Evolutionary conservation across 1,140 invertebrate species (phyloP).

Genomic region (Neocloeon triangulifer): DNA sequence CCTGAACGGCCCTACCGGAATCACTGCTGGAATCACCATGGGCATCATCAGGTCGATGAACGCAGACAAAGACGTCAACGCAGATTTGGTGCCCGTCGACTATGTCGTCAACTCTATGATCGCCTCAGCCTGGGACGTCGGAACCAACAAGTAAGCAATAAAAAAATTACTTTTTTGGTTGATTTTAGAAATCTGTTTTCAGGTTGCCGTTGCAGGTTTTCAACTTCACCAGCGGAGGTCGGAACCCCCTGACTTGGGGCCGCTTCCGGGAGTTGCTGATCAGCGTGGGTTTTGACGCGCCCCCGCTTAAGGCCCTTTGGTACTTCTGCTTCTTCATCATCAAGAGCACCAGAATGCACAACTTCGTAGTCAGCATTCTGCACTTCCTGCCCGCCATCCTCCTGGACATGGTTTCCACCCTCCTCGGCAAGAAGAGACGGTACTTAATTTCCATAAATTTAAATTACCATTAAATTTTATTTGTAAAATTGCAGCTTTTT

Average conservation of each 20-base stretch:
- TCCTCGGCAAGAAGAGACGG: conserved; percentile 15
- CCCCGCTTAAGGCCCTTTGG: conserved; percentile 29
- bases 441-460: conserved; percentile 11
- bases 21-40: conserved; percentile 6
- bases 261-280: conserved; percentile 27
- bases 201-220: conserved; percentile 2
- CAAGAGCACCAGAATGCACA: conserved; percentile 20
- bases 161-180: no score
- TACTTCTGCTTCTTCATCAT: conserved; percentile 24
- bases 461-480: conserved; percentile 5
- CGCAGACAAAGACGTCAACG: not conserved
- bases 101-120: conserved; percentile 30
- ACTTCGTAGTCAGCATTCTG: conserved; percentile 18
- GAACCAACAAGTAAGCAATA: no score
- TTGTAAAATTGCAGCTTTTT: conserved; percentile 23
- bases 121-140: conserved; percentile 21
- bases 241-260: conserved; percentile 10
- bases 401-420: conserved; percentile 1
- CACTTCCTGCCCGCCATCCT: conserved; percentile 18
- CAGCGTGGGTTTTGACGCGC: conserved; percentile 22
- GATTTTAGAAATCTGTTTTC: not conserved
- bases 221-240: conserved; percentile 5
- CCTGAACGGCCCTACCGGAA: conserved; percentile 27
- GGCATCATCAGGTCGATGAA: conserved; percentile 18
- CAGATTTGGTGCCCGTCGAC: conserved; percentile 31